Base-by-base conservation (phyloP, 2,888 invertebrate species). In the Ectemnius lituratus region DNA sequence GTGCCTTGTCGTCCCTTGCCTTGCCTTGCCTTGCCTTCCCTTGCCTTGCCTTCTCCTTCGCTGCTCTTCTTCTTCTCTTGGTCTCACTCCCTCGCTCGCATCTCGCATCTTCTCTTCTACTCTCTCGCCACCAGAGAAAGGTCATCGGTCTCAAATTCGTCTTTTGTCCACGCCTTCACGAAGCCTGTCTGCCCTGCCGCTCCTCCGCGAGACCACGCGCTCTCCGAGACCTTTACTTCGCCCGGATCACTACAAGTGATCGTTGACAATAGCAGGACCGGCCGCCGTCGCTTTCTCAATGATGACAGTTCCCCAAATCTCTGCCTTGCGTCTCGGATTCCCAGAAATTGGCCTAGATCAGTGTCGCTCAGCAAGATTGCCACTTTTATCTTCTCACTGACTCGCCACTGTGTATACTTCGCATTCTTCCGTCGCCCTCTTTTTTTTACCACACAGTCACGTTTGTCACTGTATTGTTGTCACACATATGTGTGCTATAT, bases 71-170 rank as follows among this genome's bases (percentile, higher is more conserved):
- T 23, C 23, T 37, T 37, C 8, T 62, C 37, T 65, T 62, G 63
- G 58, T 52, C 62, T 73, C 60, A 64, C 58, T 73, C 67, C 11
- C 49, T 62, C 63, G 60, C 67, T 56, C 52, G 59, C 69, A 3
- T 58, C 47, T 18, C 49, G 8, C 46, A 56, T 61, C 66, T 46
- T 46, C 27, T 52, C 56, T 27, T 27, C 64, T 37, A 73, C 18
- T 58, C 28, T 70, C 18, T 28, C 65, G 61, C 59, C 63, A 52
- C 60, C 56, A 63, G 72, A 80, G 80, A 83, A 79, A 80, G 82
- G 81, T 83, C 83, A 81, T 82, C 84, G 80, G 79, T 16, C 52
- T 84, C 68, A 78, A 79, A 84, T 84, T 81, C 77, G 75, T 80
- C 75, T 81, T 79, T 83, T 77, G 79, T 84, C 81, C 80, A 75